Percentiles rank a stretch among this genome's conserved stretches.
phyloP scores from a whole-genome alignment of 2,888 invertebrate genomes.

The Hipparchia sbordonii region DNA sequence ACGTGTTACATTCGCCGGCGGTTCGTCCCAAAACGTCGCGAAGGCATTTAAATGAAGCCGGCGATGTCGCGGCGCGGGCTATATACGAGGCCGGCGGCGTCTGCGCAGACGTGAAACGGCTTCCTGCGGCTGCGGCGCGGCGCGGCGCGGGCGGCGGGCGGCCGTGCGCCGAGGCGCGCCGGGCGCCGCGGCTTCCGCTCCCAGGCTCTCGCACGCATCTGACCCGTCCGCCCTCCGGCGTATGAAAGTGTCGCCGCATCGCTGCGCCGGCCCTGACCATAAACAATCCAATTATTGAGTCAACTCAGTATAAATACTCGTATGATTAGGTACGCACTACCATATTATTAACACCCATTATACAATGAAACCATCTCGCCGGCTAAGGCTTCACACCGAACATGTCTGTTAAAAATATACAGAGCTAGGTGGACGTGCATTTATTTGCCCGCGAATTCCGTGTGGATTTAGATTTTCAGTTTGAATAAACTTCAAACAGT shows the following conservation, averaged over 20 bases:
- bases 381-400: too few relatives aligned
- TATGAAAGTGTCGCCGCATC: neutral
- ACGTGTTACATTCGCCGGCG: neutral
- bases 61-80: neutral
- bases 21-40: conserved; percentile 5
- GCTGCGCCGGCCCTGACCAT: neutral
- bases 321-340: neutral
- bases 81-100: neutral
- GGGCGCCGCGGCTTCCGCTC: conserved; percentile 16
- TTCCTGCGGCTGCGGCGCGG: neutral
- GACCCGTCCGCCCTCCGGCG: neutral
- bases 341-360: neutral
- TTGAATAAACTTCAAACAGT: too few relatives aligned
- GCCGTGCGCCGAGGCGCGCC: neutral
- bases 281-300: neutral
- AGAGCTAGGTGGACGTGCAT: too few relatives aligned
- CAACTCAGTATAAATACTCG: neutral
- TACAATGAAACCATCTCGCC: too few relatives aligned
- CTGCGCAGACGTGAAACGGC: neutral
- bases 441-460: too few relatives aligned
- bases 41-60: conserved; percentile 5
- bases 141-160: neutral
- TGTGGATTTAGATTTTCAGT: too few relatives aligned
- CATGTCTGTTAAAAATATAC: too few relatives aligned
- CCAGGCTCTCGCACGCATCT: neutral